Percentiles rank a stretch among this genome's conserved stretches.
Conservation (phyloP, 2,113 vertebrate genomes). For the Sardina pilchardus region DNA sequence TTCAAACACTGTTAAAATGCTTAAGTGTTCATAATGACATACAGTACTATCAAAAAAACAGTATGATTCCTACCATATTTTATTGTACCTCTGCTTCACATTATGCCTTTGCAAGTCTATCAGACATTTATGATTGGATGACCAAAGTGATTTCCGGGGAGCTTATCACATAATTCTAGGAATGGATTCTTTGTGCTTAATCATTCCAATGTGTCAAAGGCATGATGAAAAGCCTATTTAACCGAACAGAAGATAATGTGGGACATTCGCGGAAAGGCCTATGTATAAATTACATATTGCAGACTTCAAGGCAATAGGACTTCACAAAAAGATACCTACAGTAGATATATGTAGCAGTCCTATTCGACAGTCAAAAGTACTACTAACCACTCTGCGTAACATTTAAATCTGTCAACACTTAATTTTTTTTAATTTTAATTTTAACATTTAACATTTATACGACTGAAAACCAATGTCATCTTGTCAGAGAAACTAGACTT, state of each 20-base stretch:
- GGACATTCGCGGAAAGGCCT: neutral
- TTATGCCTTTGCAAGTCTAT: too few relatives aligned
- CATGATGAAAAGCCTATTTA: too few relatives aligned
- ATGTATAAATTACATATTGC: neutral
- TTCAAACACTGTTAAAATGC: too few relatives aligned
- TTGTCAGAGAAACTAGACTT: neutral
- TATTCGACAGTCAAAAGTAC: neutral
- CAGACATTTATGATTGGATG: too few relatives aligned
- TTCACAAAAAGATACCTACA: neutral
- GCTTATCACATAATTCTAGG: too few relatives aligned
- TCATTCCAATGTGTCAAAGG: neutral
- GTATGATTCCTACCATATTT: too few relatives aligned
- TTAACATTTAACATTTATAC: neutral
- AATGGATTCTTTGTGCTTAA: neutral
- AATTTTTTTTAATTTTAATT: neutral
- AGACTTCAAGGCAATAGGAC: neutral
- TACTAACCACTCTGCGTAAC: neutral
- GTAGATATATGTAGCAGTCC: neutral
- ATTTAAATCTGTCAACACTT: neutral
- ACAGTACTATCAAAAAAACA: too few relatives aligned
- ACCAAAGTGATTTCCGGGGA: too few relatives aligned
- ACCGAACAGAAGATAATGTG: neutral
- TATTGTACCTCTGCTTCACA: too few relatives aligned
- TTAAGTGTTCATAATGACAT: too few relatives aligned
- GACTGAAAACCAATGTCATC: neutral